Evolutionary conservation across 2,797 vertebrate species (phyloP), one percentile per base, ranked within the genome.

Genomic region (Echiichthys vipera): DNA sequence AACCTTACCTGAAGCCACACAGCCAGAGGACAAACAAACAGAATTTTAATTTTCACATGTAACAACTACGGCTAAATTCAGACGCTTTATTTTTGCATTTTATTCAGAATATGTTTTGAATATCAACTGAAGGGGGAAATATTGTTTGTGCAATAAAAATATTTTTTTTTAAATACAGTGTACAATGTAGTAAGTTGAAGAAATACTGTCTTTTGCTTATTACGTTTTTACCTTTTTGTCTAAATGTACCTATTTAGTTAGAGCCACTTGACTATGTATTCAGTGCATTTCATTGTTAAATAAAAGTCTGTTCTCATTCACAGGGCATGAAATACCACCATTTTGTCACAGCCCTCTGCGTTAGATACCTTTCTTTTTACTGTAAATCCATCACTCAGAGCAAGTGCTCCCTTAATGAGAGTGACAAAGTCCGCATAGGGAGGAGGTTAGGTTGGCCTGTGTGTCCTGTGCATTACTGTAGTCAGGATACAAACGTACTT

Each of bases 1-100:
- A 78, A 42, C 22, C 18, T 47, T 30, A 84, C 25, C 34, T 43
- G 34, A 24, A 62, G n/a, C 32, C 18, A 24, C 17, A 8, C 56
- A 68, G 49, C 3, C 24, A 37, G 47, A 46, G 29, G 0, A 47
- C 12, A 64, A 57, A 55, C 25, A 56, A 25, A 58, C 8, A 42
- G 22, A 22, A 40, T 15, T n/a, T 7, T 20, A 12, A 15, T n/a
- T 62, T 49, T 47, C 15, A n/a, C 18, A 15, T 39, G 24, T 25
- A n/a, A 65, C 18, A 36, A 22, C 27, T 39, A 7, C 9, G 8
- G 20, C 30, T 24, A 17, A 30, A 40, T 24, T 24, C 30, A 42
- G 17, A 11, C 17, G 40, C 13, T 27, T 40, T 1, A 7, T 24
- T 39, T 53, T 39, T 37, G 7, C 9, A 27, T 63, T 62, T 68